These are phyloP conservation scores for Acleris laterana DNA, from an alignment of 2,888 invertebrate genomes.

Conservation along the genomic window DNA sequence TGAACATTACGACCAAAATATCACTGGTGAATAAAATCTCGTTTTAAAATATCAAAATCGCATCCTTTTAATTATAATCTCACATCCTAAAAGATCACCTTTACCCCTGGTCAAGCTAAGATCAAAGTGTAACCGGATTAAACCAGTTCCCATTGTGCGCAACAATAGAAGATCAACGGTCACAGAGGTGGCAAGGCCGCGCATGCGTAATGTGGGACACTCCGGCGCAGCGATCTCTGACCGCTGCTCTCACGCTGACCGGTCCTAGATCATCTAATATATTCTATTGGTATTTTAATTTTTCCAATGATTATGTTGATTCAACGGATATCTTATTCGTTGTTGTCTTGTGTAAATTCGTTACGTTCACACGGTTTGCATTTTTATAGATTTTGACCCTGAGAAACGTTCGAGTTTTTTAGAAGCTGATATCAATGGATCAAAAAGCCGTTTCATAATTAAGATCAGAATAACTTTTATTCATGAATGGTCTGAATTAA, in stretches of 20 bases:
- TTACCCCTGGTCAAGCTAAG: slow-evolving; percentile 29
- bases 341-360: neutral
- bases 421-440: neutral
- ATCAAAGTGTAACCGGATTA: slow-evolving; percentile 40
- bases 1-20: too few relatives aligned
- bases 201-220: slow-evolving; percentile 66
- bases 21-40: too few relatives aligned
- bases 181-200: slow-evolving; percentile 68
- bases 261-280: slow-evolving; percentile 60
- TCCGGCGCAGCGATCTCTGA: slow-evolving; percentile 49
- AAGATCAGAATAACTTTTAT: too few relatives aligned
- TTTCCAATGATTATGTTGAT: slow-evolving; percentile 55
- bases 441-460: too few relatives aligned
- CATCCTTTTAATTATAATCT: too few relatives aligned
- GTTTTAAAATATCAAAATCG: too few relatives aligned
- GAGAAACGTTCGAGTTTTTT: slow-evolving; percentile 13
- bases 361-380: slow-evolving; percentile 51
- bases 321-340: slow-evolving; percentile 48
- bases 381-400: slow-evolving; percentile 30
- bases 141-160: slow-evolving; percentile 45
- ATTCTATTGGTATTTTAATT: slow-evolving; percentile 67
- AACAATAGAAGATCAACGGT: slow-evolving; percentile 71
- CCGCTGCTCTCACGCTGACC: slow-evolving; percentile 68
- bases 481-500: too few relatives aligned
- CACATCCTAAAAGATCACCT: neutral